These are phyloP conservation scores for Florisuga fusca DNA, from an alignment of 2,797 vertebrate genomes.

Conservation along the genomic window DNA sequence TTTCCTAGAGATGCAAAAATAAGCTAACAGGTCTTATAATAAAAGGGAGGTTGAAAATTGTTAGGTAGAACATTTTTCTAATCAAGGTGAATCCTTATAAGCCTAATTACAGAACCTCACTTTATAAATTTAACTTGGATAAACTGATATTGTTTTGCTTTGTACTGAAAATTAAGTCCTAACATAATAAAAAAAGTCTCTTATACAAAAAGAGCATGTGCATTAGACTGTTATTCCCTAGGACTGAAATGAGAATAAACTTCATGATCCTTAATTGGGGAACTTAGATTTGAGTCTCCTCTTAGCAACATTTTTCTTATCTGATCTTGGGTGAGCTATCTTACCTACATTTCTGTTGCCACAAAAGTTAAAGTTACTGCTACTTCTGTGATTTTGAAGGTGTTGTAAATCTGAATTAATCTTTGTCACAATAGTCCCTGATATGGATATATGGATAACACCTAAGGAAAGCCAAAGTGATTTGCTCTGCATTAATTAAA, in stretches of 20 bases:
- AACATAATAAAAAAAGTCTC: neutral
- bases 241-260: neutral
- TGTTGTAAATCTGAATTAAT: neutral
- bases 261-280: neutral
- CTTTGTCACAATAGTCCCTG: neutral
- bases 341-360: neutral
- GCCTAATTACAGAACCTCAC: neutral
- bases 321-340: neutral
- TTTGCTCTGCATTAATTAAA: neutral
- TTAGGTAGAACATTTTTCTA: neutral
- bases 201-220: neutral
- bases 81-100: neutral
- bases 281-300: neutral
- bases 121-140: neutral
- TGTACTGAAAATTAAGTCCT: neutral
- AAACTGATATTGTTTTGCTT: neutral
- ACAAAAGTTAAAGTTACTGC: neutral
- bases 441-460: neutral
- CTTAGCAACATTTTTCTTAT: neutral
- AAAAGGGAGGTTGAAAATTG: neutral
- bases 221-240: neutral
- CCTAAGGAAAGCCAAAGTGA: neutral
- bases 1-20: constrained; percentile 2
- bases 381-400: neutral
- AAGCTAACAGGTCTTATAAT: neutral